These are phyloP conservation scores for Podarcis raffonei DNA, from an alignment of 2,113 vertebrate species.

Conservation along the genomic window DNA sequence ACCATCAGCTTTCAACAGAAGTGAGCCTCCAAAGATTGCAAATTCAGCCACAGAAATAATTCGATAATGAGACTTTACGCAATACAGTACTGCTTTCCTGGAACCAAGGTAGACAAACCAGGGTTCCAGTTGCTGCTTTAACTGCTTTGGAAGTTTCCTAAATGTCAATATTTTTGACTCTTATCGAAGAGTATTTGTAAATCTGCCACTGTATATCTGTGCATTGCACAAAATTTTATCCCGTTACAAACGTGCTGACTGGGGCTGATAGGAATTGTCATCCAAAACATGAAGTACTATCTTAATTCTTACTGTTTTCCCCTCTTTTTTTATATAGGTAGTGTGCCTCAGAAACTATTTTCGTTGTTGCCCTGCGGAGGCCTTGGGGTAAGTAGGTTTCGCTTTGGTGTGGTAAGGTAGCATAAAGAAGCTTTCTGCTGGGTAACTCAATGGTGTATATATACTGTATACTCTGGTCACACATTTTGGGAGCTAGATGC, in stretches of 20 bases:
- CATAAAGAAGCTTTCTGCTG: not conserved
- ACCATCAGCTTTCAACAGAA: not conserved
- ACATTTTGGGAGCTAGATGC: constrained; percentile 19
- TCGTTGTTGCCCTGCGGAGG: constrained; percentile 82
- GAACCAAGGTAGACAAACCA: not conserved
- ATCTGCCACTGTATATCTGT: not conserved
- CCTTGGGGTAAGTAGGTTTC: constrained; percentile 78
- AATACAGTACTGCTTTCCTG: not conserved
- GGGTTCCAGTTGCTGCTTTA: not conserved
- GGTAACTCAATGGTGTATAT: not conserved
- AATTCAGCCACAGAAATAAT: constrained; percentile 12
- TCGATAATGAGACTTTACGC: not conserved
- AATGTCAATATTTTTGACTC: not conserved
- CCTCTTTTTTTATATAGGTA: constrained; percentile 70
- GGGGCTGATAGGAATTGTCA: not conserved
- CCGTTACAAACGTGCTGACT: not conserved
- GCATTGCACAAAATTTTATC: not conserved
- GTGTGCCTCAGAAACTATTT: constrained; percentile 76
- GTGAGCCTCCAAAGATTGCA: not conserved
- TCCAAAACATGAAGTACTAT: too few species aligned
- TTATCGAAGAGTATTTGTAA: not conserved
- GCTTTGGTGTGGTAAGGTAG: constrained; percentile 11
- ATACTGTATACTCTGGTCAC: not conserved
- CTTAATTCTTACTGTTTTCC: constrained; percentile 3
- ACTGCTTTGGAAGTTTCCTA: not conserved